Evolutionary conservation across 2,113 vertebrate genomes (phyloP).

Genomic region (Elanus axillaris): DNA sequence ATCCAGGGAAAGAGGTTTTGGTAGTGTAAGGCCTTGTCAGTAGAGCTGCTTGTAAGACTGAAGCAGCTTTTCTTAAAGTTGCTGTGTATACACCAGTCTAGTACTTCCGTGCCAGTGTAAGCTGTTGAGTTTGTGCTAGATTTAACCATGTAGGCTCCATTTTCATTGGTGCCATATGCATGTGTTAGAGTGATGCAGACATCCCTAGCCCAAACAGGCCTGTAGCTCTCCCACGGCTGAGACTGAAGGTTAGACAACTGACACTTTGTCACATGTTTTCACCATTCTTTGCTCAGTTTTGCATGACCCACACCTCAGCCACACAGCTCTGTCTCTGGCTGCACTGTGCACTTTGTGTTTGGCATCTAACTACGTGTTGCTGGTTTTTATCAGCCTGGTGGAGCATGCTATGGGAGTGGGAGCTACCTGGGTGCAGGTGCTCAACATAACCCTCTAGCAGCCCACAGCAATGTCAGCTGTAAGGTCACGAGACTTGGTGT

Average conservation of each 20-base stretch:
- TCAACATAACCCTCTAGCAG: neutral
- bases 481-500: neutral
- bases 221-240: neutral
- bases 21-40: neutral
- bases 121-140: neutral
- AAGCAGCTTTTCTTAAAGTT: neutral
- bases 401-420: neutral
- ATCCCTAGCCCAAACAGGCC: neutral
- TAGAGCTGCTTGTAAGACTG: neutral
- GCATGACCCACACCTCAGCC: neutral
- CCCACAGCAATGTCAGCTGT: neutral
- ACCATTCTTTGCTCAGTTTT: neutral
- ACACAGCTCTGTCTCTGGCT: neutral
- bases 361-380: neutral
- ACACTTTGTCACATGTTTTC: neutral
- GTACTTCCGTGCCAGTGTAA: neutral
- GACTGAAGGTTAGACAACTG: neutral
- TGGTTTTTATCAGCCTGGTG: neutral
- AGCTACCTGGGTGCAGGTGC: neutral
- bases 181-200: neutral
- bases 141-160: neutral
- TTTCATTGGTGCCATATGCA: accelerated
- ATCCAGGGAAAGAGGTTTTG: neutral
- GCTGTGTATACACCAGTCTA: accelerated
- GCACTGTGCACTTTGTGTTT: neutral